Evolutionary conservation across 2,888 invertebrate genomes (phyloP), one percentile per base, ranked within the genome.

Genomic region (Synergus gifuensis): DNA sequence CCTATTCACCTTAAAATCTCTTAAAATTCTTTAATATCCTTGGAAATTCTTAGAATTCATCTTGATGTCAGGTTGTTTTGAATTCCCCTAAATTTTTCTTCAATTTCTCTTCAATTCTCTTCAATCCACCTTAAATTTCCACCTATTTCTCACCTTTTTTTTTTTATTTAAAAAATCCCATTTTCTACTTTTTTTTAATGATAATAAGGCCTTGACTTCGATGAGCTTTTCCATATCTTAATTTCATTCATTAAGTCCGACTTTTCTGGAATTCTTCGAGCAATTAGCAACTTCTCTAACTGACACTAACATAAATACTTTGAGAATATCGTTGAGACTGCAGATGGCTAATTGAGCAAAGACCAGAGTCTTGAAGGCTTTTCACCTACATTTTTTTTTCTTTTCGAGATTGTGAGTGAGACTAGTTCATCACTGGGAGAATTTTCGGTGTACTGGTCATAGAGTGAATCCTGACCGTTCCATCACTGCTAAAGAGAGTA

Each of bases 361-460:
- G 22, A 60, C 11, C 12, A 22, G 60, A 60, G 22, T 60, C 60
- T n/a, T n/a, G 14, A n/a, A 18, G 54, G 54, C 22, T 22, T 60
- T 60, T 14, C 60, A 60, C 60, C 22, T 60, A 60, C 60, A 22
- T 60, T 60, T 60, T 60, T 60, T 7, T 18, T 60, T 22, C 22
- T 60, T 28, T 60, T 12, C 22, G 22, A 60, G 14, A 4, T 60
- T 9, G 60, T 22, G 12, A 22, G 60, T 60, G 60, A 60, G 22
- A 22, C 60, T 60, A 60, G 60, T 77, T 77, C 46, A 62, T 62
- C 54, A 76, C 40, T 54, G 49, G 18, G 36, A 78, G 86, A 86
- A 87, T 87, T 84, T 87, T 85, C 89, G 86, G 84, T 90, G 90
- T 90, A 89, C 81, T 89, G 88, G 88, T 90, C 90, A 87, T 87